phyloP scores from a whole-genome alignment of 2,888 invertebrate genomes.

The Andrena dorsata region DNA sequence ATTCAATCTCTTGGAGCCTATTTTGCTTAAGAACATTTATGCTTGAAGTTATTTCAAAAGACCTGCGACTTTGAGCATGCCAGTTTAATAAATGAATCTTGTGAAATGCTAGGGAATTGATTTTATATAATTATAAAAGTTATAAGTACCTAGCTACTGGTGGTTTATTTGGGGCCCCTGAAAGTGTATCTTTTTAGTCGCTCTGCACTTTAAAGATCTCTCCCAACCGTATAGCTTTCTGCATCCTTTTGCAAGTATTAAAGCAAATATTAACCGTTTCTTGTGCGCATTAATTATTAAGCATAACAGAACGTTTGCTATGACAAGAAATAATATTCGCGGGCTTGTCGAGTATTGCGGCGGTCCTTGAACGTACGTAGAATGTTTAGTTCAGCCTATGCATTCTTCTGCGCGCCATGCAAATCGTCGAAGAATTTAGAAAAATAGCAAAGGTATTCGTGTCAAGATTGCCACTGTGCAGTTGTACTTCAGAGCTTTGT shows the following conservation, averaged over 20 bases:
- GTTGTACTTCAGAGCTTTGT: neutral
- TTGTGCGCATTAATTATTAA: slow-evolving; percentile 53
- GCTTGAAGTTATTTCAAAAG: too few relatives aligned
- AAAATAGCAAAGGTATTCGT: slow-evolving; percentile 37
- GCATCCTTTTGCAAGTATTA: neutral
- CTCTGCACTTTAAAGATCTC: neutral
- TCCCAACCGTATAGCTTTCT: neutral
- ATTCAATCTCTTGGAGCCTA: too few relatives aligned
- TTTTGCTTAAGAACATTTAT: too few relatives aligned
- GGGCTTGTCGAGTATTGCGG: slow-evolving; percentile 48
- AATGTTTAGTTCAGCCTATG: slow-evolving; percentile 59
- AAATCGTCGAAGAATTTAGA: neutral
- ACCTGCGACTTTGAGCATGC: too few relatives aligned
- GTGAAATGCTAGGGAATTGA: too few relatives aligned
- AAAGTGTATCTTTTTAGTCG: neutral
- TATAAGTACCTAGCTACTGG: too few relatives aligned
- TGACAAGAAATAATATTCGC: slow-evolving; percentile 72
- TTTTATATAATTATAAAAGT: too few relatives aligned
- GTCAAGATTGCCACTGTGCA: slow-evolving; percentile 8
- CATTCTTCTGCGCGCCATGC: slow-evolving; percentile 22
- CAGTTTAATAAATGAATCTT: too few relatives aligned
- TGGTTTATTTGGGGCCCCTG: too few relatives aligned
- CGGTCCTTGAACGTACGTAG: slow-evolving; percentile 40
- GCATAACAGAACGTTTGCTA: slow-evolving; percentile 61
- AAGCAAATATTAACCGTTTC: neutral